Percentiles rank a stretch among this genome's conserved stretches.
Conservation (phyloP, 1,140 invertebrate species). For the Drosophila burlai region DNA sequence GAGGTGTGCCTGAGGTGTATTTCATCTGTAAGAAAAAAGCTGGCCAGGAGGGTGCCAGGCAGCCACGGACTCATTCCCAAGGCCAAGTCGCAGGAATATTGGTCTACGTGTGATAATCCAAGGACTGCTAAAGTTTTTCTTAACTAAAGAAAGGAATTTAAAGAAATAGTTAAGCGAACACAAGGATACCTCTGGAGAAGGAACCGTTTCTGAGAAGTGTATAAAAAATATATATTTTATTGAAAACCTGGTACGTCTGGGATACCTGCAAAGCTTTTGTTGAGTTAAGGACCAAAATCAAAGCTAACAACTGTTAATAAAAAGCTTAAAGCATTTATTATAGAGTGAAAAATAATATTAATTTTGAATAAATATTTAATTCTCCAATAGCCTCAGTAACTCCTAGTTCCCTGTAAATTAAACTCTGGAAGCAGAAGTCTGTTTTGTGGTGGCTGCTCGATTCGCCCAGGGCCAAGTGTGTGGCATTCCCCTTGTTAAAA, state of each 20-base stretch:
- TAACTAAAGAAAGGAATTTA: constrained; percentile 5
- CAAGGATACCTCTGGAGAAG: neutral
- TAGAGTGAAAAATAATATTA: too few species aligned
- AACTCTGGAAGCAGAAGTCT: neutral
- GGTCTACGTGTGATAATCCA: constrained; percentile 70
- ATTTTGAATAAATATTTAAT: neutral
- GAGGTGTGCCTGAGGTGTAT: constrained; percentile 77
- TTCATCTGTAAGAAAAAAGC: constrained; percentile 10
- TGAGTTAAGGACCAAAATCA: accelerated
- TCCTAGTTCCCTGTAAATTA: constrained; percentile 11
- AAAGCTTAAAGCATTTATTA: neutral
- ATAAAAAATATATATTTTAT: neutral
- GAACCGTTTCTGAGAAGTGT: neutral
- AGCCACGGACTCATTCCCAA: constrained; percentile 6
- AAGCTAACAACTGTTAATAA: too few species aligned
- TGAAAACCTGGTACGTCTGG: neutral
- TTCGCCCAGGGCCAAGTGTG: constrained; percentile 78
- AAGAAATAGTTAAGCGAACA: neutral
- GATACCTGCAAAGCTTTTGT: neutral
- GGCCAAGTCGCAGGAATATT: constrained; percentile 12
- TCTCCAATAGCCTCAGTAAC: neutral
- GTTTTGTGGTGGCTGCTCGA: constrained; percentile 20
- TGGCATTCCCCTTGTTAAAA: constrained; percentile 62
- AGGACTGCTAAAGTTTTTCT: constrained; percentile 67
- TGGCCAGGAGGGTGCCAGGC: constrained; percentile 15